Base-by-base conservation (phyloP, 1,140 invertebrate species). In the Sinella curviseta region DNA sequence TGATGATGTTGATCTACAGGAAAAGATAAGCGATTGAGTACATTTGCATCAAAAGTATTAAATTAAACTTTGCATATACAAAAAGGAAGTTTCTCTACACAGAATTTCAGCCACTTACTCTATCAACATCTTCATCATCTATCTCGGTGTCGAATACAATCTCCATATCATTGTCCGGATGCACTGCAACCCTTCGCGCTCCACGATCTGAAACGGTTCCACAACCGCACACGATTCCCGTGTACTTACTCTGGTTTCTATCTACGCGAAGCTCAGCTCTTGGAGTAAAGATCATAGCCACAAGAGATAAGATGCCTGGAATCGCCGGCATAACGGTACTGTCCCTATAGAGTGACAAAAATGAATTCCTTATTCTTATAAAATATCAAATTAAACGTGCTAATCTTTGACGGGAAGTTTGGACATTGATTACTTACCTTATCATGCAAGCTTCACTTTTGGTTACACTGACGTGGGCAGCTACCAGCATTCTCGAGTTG, bases 251-350 rank as follows among this genome's bases (percentile, higher is more conserved):
- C 17, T 88, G 87, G 20, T 88, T 83, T 0, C 76, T 55, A 83
- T 93, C 91, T 17, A 85, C 84, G 78, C 89, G 88, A 1, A 97
- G 84, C 88, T 97, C 94, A 84, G 93, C 91, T 80, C 87, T 88
- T 0, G 95, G 95, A 31, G 93, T 90, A 87, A 98, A 98, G 0
- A 97, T 87, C 28, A 98, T 85, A 0, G 90, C 86, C 74, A 97
- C 88, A 0, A 97, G 84, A 20, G 92, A 88, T 0, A 92, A 91
- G 14, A 98, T 88, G 0, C 95, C 95, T 33, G 91, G 91, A 65
- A 96, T 91, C 83, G 93, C 92, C 0, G 96, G 96, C 93, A 98
- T 93, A 0, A 97, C 84, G 0, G 94, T 96, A 1, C 95, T 97
- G 81, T 94, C 90, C 0, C 83, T 83, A 33, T 8, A 70, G 16